Evolutionary conservation across 2,113 vertebrate genomes (phyloP).

Genomic region (Antechinus flavipes): DNA sequence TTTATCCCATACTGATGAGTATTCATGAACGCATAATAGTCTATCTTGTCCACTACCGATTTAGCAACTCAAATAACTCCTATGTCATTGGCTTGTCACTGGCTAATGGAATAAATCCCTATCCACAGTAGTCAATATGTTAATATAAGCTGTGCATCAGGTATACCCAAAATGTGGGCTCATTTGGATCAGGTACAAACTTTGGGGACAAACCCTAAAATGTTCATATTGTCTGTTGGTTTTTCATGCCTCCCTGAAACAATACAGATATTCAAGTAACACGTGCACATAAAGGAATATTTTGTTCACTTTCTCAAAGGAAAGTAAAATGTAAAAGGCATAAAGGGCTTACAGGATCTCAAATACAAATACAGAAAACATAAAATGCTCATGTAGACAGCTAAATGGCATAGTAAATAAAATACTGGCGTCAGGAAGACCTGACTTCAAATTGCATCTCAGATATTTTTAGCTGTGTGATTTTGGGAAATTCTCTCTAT

Average conservation of each 20-base stretch:
- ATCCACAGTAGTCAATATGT: background rate
- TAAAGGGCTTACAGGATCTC: background rate
- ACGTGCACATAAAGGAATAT: background rate
- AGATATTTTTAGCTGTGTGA: background rate
- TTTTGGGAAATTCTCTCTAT: background rate
- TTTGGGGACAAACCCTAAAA: background rate
- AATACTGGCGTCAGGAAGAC: background rate
- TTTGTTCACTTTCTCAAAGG: background rate
- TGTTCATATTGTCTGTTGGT: background rate
- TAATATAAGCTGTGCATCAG: background rate
- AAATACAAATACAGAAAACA: background rate
- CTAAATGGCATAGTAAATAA: background rate
- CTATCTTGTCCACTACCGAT: background rate
- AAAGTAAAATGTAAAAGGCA: background rate
- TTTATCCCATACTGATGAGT: background rate
- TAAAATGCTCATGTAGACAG: background rate
- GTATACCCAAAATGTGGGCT: background rate
- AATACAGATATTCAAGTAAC: background rate
- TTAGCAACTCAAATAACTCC: background rate
- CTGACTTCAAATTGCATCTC: background rate
- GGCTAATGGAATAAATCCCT: background rate
- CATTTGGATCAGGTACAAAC: background rate
- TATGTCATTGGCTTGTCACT: background rate
- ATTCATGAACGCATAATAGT: background rate
- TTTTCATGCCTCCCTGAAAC: background rate